Percentiles rank a stretch among this genome's conserved stretches.
These are phyloP conservation scores for Eilema depressum DNA, from an alignment of 2,888 invertebrate species.

Conservation along the genomic window DNA sequence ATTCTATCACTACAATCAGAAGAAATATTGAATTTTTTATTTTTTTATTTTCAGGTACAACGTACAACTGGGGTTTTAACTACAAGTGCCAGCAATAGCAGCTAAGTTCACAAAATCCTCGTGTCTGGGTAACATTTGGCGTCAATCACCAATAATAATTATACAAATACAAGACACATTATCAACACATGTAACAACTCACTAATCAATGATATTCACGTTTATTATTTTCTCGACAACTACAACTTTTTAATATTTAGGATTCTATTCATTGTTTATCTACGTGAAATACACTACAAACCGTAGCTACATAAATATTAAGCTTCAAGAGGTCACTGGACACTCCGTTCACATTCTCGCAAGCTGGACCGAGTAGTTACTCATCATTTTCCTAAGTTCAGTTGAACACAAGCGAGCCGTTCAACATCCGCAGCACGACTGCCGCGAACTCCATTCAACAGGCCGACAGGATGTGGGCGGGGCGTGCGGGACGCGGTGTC, in stretches of 20 bases:
- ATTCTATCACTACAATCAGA: not conserved
- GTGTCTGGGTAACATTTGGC: conserved; percentile 8
- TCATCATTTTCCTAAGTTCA: conserved; percentile 47
- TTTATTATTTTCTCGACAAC: conserved; percentile 10
- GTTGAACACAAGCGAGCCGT: conserved; percentile 57
- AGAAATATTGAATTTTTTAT: not conserved
- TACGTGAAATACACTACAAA: conserved; percentile 30
- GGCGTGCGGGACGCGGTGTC: conserved; percentile 82
- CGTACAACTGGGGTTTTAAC: conserved; percentile 29
- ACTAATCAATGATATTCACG: conserved; percentile 37
- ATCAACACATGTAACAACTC: conserved; percentile 47
- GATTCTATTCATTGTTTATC: conserved; percentile 13
- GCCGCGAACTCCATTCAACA: conserved; percentile 82
- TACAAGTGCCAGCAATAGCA: not conserved
- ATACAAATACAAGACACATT: conserved; percentile 31
- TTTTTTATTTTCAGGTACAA: conserved; percentile 46
- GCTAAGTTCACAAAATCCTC: conserved; percentile 8
- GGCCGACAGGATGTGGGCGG: conserved; percentile 83
- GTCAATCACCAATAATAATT: conserved; percentile 6
- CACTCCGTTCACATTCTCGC: conserved; percentile 51
- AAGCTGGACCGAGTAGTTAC: conserved; percentile 32
- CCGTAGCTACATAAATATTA: conserved; percentile 26
- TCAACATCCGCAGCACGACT: conserved; percentile 72
- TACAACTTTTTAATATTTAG: conserved; percentile 19
- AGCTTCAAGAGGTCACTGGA: conserved; percentile 50